Evolutionary conservation across 2,113 vertebrate genomes (phyloP).

Genomic region (Fregetta grallaria): DNA sequence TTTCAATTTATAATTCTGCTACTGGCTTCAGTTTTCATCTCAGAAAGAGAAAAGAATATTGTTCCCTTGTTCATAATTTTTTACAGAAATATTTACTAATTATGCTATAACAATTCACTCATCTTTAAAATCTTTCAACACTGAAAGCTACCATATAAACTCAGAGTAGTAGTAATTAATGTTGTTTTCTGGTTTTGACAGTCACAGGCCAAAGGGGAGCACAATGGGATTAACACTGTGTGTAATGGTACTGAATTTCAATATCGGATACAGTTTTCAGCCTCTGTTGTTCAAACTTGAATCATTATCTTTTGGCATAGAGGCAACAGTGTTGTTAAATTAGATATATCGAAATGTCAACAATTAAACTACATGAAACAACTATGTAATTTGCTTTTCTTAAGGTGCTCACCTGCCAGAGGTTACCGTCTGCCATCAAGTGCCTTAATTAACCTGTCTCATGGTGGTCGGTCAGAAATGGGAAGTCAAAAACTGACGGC

Average conservation of each 20-base stretch:
- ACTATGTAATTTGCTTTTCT: neutral
- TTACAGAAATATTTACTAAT: neutral
- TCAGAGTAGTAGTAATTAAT: neutral
- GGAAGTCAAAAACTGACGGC: constrained; percentile 88
- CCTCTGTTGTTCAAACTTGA: neutral
- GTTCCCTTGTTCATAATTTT: neutral
- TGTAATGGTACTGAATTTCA: neutral
- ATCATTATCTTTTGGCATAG: neutral
- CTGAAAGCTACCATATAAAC: neutral
- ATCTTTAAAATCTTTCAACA: neutral
- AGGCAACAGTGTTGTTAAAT: neutral
- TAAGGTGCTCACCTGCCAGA: constrained; percentile 82
- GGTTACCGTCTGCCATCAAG: constrained; percentile 92
- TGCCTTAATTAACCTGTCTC: constrained; percentile 94
- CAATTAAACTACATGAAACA: neutral
- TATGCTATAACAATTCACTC: neutral
- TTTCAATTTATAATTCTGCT: neutral
- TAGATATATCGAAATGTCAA: neutral
- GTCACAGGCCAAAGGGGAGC: neutral
- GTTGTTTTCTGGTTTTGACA: neutral
- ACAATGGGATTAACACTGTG: neutral
- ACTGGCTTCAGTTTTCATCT: neutral
- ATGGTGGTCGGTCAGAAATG: constrained; percentile 85
- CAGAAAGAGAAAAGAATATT: neutral
- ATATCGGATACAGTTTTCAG: neutral